phyloP scores from a whole-genome alignment of 2,797 vertebrate genomes.

The Otolemur crassicaudatus region DNA sequence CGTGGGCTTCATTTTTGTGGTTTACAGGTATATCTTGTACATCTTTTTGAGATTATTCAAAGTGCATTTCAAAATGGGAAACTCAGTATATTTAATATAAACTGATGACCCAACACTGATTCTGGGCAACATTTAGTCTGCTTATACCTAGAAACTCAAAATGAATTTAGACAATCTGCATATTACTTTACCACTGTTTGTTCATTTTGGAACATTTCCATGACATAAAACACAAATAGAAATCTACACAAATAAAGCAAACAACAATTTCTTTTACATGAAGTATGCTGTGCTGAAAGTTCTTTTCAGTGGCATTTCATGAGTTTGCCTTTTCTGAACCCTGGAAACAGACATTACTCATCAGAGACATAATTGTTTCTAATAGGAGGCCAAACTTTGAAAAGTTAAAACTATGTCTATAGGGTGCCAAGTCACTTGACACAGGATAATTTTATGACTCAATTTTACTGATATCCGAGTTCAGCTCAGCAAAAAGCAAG shows the following conservation, averaged over 20 bases:
- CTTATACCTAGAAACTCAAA: constrained; percentile 87
- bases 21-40: constrained; percentile 82
- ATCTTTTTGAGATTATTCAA: constrained; percentile 86
- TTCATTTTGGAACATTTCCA: constrained; percentile 86
- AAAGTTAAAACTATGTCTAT: constrained; percentile 85
- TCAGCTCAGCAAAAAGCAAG: constrained; percentile 78
- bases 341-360: constrained; percentile 86
- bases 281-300: constrained; percentile 89
- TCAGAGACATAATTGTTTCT: constrained; percentile 84
- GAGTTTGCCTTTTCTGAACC: constrained; percentile 88
- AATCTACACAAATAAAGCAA: constrained; percentile 89
- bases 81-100: constrained; percentile 87
- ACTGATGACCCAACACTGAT: constrained; percentile 86
- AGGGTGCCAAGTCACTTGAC: constrained; percentile 85
- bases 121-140: constrained; percentile 84
- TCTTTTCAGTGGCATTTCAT: constrained; percentile 89
- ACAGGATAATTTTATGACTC: constrained; percentile 81
- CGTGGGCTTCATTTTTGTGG: constrained; percentile 83
- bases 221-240: constrained; percentile 89
- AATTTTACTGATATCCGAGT: constrained; percentile 81
- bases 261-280: constrained; percentile 87
- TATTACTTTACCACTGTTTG: constrained; percentile 87
- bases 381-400: constrained; percentile 86
- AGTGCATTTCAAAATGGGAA: constrained; percentile 89
- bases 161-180: constrained; percentile 85